Evolutionary conservation across 2,797 vertebrate species (phyloP), one percentile per base, ranked within the genome.

Genomic region (Zonotrichia albicollis): DNA sequence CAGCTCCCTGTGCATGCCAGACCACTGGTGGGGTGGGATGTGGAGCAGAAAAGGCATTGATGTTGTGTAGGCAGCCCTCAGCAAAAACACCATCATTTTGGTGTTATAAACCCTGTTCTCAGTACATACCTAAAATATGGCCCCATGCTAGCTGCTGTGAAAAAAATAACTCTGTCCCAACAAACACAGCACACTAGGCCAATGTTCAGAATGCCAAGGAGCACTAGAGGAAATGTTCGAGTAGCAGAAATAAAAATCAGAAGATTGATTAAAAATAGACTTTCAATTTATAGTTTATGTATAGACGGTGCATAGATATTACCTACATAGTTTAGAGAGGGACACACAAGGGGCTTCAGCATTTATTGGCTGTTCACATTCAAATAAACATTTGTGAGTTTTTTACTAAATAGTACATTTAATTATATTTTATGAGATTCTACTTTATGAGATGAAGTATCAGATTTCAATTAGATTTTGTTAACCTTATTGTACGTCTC

Each of bases 361-460:
- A 81, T 87, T 92, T 94, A 89, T 85, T 93, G 32, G 11, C 61
- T 78, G n/a, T 72, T 93, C 61, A 55, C 42, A 81, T 90, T 92
- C 78, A 92, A 94, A 92, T 76, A 92, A 95, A 92, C 17, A 68
- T 85, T 94, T 89, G 61, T 89, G 53, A 22, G 0, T 5, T 88
- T 96, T 87, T 74, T 81, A 86, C 61, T 84, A 89, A 94, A 93
- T 87, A 61, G 22, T 80, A 79, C 48, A 82, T 73, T 88, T 87
- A 89, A 90, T 87, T 92, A 77, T 50, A 78, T 89, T 96, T 95
- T 92, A 92, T 82, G 81, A 89, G 77, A 84, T 89, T 62, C 45
- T 80, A 23, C 76, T 94, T 93, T 75, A 93, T 84, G 60, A 94
- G 60, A 70, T 50, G 46, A 85, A 83, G 53, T 75, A 89, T 92